These are phyloP conservation scores for Blera fallax DNA, from an alignment of 2,888 invertebrate species.

Conservation along the genomic window DNA sequence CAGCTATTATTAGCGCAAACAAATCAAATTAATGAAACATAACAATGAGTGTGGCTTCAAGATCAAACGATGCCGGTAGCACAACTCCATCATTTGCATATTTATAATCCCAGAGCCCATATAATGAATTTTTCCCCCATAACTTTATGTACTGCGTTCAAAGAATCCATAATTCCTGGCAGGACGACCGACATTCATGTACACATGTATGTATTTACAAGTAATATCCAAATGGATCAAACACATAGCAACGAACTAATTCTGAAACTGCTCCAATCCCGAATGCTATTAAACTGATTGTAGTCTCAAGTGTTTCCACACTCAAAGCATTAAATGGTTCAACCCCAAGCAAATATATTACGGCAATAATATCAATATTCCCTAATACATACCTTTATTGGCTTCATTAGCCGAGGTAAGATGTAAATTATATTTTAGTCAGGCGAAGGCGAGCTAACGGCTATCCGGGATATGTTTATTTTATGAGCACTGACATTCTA, in stretches of 20 bases:
- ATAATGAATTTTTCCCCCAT: constrained; percentile 11
- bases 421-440: constrained; percentile 60
- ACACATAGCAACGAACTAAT: constrained; percentile 20
- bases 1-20: neutral
- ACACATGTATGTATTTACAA: too few species aligned
- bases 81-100: constrained; percentile 34
- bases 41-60: neutral
- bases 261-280: constrained; percentile 48
- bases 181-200: neutral
- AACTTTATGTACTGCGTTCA: neutral
- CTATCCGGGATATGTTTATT: constrained; percentile 1
- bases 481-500: neutral
- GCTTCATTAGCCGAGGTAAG: constrained; percentile 54
- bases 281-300: constrained; percentile 64
- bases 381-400: constrained; percentile 51
- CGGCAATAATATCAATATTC: constrained; percentile 57
- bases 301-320: constrained; percentile 60
- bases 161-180: constrained; percentile 24
- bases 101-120: constrained; percentile 10
- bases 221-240: constrained; percentile 38
- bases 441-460: neutral
- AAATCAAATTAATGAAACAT: constrained; percentile 20
- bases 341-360: constrained; percentile 57
- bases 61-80: neutral
- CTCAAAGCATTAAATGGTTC: constrained; percentile 56